phyloP scores from a whole-genome alignment of 2,113 vertebrate genomes.

The Engystomops pustulosus region DNA sequence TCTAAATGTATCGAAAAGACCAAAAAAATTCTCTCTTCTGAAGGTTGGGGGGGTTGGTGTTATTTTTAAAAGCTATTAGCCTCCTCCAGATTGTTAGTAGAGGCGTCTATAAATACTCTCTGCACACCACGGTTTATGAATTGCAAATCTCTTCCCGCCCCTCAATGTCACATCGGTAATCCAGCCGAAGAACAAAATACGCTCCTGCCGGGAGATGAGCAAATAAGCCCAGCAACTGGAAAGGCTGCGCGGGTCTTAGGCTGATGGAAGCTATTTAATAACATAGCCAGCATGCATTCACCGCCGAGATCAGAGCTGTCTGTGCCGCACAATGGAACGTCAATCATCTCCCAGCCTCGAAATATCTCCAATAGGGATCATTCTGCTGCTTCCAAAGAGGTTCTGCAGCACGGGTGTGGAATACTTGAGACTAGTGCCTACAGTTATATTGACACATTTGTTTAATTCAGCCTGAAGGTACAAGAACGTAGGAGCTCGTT shows the following conservation, averaged over 20 bases:
- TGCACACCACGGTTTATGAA: conserved; percentile 34
- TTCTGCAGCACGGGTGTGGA: not conserved
- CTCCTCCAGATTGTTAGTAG: conserved; percentile 6
- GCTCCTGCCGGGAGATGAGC: not conserved
- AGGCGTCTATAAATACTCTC: conserved; percentile 34
- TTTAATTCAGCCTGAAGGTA: too few relatives aligned
- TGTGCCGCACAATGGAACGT: not conserved
- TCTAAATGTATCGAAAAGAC: not conserved
- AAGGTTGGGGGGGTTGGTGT: not conserved
- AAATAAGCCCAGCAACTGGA: conserved; percentile 2
- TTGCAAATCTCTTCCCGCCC: conserved; percentile 39
- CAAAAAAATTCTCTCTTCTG: not conserved
- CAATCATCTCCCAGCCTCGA: not conserved
- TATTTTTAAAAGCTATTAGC: conserved; percentile 11
- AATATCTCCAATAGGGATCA: not conserved
- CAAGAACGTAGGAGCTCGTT: too few relatives aligned
- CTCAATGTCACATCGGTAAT: conserved; percentile 14
- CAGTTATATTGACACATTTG: too few relatives aligned
- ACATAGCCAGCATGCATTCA: not conserved
- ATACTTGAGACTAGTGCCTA: too few relatives aligned
- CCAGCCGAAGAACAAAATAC: conserved; percentile 23
- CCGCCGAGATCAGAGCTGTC: not conserved
- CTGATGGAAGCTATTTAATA: conserved; percentile 26
- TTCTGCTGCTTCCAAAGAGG: not conserved
- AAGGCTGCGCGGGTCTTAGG: not conserved